Conservation (phyloP, 2,113 vertebrate species). For the Zootoca vivipara region DNA sequence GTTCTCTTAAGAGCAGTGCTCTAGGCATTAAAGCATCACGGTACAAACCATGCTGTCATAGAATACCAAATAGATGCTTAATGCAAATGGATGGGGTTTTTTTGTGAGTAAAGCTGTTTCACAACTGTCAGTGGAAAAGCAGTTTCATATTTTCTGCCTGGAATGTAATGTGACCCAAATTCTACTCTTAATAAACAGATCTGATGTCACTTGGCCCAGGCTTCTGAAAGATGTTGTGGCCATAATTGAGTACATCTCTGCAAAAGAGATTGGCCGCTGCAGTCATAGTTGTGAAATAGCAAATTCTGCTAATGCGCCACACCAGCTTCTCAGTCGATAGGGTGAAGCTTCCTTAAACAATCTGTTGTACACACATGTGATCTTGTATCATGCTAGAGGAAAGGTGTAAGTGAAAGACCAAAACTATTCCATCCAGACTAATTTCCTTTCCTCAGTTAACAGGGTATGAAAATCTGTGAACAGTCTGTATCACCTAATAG, state of each 20-base stretch:
- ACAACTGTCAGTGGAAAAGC: background rate
- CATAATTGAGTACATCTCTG: background rate
- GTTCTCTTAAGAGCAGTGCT: background rate
- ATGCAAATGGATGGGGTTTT: background rate
- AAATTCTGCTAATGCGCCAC: background rate
- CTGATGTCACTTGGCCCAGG: conserved; percentile 39
- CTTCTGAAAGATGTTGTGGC: background rate
- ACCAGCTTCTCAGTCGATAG: background rate
- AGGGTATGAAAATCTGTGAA: background rate
- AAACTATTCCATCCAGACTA: background rate
- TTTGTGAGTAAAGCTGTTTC: background rate
- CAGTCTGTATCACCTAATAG: background rate
- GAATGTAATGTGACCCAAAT: conserved; percentile 46
- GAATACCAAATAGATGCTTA: background rate
- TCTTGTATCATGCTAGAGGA: background rate
- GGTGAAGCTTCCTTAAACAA: no score
- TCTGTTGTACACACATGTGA: no score
- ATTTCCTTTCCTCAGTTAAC: background rate
- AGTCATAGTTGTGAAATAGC: background rate
- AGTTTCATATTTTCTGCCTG: background rate
- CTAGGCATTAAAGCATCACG: background rate
- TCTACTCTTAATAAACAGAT: conserved; percentile 9
- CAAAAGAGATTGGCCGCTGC: background rate
- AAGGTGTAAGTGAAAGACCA: background rate
- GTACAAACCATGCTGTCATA: background rate